A percentile compares a stretch with the other conserved stretches of the same genome.
phyloP scores from a whole-genome alignment of 2,113 vertebrate species.

The Oryzias javanicus region DNA sequence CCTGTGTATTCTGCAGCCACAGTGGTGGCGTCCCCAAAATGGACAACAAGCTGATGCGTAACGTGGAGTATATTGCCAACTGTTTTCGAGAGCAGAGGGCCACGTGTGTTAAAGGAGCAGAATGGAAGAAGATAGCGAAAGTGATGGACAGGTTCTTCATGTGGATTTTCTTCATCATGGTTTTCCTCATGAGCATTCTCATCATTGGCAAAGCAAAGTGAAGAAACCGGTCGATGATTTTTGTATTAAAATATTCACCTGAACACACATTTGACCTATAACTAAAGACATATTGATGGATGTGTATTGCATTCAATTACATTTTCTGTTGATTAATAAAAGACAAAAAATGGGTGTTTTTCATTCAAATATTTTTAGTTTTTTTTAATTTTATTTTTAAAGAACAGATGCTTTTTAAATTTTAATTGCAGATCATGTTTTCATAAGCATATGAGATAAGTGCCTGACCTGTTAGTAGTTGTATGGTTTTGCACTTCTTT shows the following conservation, averaged over 20 bases:
- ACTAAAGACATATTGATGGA: not conserved
- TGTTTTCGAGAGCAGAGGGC: slow-evolving; percentile 90
- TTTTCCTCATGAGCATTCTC: slow-evolving; percentile 95
- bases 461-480: no score
- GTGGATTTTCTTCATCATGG: slow-evolving; percentile 98
- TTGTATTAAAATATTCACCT: not conserved
- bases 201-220: slow-evolving; percentile 88
- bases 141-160: slow-evolving; percentile 99
- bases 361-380: no score
- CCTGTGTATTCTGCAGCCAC: slow-evolving; percentile 72
- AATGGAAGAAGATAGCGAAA: slow-evolving; percentile 98
- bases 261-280: not conserved
- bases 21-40: slow-evolving; percentile 35
- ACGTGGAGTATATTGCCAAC: slow-evolving; percentile 92
- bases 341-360: no score
- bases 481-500: no score
- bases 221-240: slow-evolving; percentile 6
- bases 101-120: slow-evolving; percentile 86
- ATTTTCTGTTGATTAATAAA: no score
- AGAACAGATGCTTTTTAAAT: no score
- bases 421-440: no score
- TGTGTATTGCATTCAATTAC: no score
- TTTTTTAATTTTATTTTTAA: no score
- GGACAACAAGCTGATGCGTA: slow-evolving; percentile 77
- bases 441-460: no score